Evolutionary conservation across 2,888 invertebrate genomes (phyloP).

Genomic region (Leptinotarsa peninsularis): DNA sequence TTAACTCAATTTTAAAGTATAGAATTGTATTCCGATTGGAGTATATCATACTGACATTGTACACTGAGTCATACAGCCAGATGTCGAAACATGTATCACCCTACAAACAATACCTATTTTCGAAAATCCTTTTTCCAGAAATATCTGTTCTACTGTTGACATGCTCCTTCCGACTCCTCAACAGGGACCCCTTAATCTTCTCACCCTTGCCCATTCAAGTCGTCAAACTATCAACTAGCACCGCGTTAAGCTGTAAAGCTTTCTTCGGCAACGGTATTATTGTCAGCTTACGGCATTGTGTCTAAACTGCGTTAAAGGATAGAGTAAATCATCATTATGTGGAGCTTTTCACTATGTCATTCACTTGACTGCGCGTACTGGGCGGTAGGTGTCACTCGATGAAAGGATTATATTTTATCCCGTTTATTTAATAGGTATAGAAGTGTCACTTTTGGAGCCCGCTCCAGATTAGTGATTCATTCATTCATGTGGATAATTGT

Average conservation of each 20-base stretch:
- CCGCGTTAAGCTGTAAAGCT: constrained; percentile 33
- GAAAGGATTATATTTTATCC: constrained; percentile 45
- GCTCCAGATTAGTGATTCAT: constrained; percentile 7
- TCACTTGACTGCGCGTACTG: constrained; percentile 34
- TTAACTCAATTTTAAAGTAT: too few relatives aligned
- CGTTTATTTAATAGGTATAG: constrained; percentile 40
- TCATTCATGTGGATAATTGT: constrained; percentile 11
- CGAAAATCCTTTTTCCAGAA: constrained; percentile 10
- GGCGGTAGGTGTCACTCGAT: constrained; percentile 36
- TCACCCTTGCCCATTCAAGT: constrained; percentile 29
- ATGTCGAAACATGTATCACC: background rate
- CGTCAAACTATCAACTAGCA: constrained; percentile 39
- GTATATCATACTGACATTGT: background rate
- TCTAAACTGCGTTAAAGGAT: constrained; percentile 44
- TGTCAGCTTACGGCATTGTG: constrained; percentile 44
- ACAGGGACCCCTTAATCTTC: constrained; percentile 25
- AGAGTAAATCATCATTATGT: constrained; percentile 44
- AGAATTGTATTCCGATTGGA: too few relatives aligned
- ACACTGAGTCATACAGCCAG: background rate
- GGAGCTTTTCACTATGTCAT: constrained; percentile 40
- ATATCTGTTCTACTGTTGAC: constrained; percentile 2
- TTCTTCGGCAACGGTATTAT: constrained; percentile 45
- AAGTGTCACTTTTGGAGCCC: constrained; percentile 31
- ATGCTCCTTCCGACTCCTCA: constrained; percentile 2
- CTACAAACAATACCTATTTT: constrained; percentile 9